Conservation (phyloP, 1,140 invertebrate genomes). For the Dinoponera quadriceps region DNA sequence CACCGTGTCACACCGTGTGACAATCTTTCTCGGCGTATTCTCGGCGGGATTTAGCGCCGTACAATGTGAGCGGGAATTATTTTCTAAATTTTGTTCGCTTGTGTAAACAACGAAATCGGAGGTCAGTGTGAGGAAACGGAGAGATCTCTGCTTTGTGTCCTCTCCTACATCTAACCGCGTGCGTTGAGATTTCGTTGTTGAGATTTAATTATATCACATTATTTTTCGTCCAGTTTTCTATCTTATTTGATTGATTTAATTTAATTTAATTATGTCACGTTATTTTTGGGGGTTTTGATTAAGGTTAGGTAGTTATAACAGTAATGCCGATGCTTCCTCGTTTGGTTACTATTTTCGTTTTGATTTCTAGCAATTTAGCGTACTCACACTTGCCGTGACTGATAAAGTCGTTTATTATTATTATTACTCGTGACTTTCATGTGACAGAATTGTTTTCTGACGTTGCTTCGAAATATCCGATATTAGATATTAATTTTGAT, state of each 20-base stretch:
- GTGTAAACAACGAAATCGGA: background rate
- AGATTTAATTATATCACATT: conserved; percentile 2
- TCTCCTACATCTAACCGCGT: no score
- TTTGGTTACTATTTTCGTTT: no score
- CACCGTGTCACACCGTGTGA: background rate
- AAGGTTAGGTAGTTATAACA: no score
- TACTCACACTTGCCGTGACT: no score
- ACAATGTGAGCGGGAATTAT: background rate
- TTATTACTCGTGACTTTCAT: background rate
- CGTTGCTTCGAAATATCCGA: background rate
- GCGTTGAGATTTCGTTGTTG: no score
- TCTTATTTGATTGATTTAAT: no score
- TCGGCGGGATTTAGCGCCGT: background rate
- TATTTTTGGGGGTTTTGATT: no score
- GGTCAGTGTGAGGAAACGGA: background rate
- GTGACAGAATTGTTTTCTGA: conserved; percentile 1
- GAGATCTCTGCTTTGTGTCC: background rate
- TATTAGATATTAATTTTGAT: background rate
- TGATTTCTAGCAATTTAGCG: no score
- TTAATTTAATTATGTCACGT: no score
- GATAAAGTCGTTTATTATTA: no score
- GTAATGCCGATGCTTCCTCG: no score
- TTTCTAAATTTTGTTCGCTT: background rate
- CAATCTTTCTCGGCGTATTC: background rate
- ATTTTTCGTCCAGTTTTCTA: no score